Conservation (phyloP, 2,113 vertebrate genomes). For the Gulo gulo region DNA sequence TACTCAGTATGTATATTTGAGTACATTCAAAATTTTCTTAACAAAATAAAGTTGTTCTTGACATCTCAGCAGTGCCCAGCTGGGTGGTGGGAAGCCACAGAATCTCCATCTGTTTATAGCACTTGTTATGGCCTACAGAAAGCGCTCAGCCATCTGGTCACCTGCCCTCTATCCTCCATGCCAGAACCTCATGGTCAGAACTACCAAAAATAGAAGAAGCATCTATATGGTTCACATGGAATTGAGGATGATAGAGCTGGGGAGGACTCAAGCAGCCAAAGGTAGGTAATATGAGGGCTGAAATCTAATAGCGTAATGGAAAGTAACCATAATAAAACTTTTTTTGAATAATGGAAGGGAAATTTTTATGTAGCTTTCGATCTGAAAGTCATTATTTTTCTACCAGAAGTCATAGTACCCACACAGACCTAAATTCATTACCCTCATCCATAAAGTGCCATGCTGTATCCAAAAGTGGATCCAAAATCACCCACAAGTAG, state of each 20-base stretch:
- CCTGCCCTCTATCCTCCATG: background rate
- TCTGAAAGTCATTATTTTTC: background rate
- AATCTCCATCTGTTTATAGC: background rate
- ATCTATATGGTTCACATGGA: background rate
- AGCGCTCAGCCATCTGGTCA: background rate
- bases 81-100: background rate
- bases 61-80: background rate
- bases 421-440: background rate
- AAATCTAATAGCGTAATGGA: background rate
- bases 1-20: background rate
- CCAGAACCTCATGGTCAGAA: background rate
- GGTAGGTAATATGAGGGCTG: background rate
- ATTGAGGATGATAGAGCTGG: background rate
- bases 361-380: background rate
- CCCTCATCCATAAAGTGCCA: background rate
- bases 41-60: background rate
- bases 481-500: background rate
- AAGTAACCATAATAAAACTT: background rate
- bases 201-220: background rate
- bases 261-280: background rate
- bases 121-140: background rate
- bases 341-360: background rate
- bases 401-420: background rate
- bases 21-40: background rate
- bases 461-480: background rate